Evolutionary conservation across 2,113 vertebrate genomes (phyloP).

Genomic region (Siphamia tubifer): DNA sequence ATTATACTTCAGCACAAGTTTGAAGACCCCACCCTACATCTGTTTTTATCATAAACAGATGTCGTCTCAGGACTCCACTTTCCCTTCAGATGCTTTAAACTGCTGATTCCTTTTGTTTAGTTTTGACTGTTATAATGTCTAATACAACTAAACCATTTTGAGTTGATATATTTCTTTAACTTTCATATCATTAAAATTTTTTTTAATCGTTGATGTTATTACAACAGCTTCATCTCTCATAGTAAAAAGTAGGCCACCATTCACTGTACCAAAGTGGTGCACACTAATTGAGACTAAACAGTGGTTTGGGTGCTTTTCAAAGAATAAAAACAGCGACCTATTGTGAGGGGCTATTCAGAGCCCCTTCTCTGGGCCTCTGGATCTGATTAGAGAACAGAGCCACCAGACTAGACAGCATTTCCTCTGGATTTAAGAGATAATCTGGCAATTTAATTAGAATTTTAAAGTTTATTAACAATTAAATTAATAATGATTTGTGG

Average conservation of each 20-base stretch:
- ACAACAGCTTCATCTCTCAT: conserved; percentile 8
- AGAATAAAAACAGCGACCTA: conserved; percentile 47
- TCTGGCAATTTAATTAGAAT: conserved; percentile 7
- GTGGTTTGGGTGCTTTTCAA: conserved; percentile 42
- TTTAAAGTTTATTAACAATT: background rate
- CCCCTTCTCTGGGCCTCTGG: conserved; percentile 57
- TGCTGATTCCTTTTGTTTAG: conserved; percentile 9
- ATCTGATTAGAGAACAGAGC: conserved; percentile 53
- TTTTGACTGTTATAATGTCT: background rate
- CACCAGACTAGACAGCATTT: conserved; percentile 57
- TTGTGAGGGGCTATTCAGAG: conserved; percentile 54
- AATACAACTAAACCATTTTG: no score
- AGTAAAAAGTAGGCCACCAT: conserved; percentile 58
- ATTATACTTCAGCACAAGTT: conserved; percentile 18
- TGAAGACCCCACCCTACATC: conserved; percentile 8
- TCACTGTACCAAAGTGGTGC: conserved; percentile 33
- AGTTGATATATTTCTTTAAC: background rate
- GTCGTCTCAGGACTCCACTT: conserved; percentile 19
- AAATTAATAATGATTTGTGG: no score
- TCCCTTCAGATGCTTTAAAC: conserved; percentile 41
- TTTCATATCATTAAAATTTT: background rate
- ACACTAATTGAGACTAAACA: conserved; percentile 65
- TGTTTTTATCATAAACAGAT: conserved; percentile 63
- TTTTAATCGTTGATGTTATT: background rate
- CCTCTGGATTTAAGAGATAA: conserved; percentile 33